Evolutionary conservation across 2,113 vertebrate genomes (phyloP).

Genomic region (Muscicapa adusta): DNA sequence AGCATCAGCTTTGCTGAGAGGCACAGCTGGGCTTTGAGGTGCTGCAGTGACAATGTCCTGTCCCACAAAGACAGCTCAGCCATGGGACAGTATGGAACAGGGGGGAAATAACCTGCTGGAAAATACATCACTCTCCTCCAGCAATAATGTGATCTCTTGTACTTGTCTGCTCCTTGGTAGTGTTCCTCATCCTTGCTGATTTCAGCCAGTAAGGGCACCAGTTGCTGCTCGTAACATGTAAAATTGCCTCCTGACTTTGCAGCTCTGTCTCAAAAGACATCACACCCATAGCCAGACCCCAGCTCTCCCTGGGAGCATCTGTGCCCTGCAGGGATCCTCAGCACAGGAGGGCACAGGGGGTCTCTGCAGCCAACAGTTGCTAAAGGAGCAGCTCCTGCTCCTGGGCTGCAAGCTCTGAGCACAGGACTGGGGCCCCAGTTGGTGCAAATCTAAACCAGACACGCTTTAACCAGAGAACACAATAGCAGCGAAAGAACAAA

Average conservation of each 20-base stretch:
- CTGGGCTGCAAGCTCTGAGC: not conserved
- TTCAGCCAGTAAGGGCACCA: not conserved
- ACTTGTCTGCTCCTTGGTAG: not conserved
- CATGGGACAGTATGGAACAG: not conserved
- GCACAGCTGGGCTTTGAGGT: not conserved
- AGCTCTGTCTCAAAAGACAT: not conserved
- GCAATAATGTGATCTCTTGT: not conserved
- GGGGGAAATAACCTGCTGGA: slow-evolving; percentile 3
- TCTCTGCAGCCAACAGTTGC: not conserved
- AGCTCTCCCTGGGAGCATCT: not conserved
- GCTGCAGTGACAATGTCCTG: not conserved
- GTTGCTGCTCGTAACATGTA: not conserved
- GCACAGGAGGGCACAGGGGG: not conserved
- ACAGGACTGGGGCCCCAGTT: not conserved
- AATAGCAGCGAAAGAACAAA: not conserved
- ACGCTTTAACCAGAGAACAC: not conserved
- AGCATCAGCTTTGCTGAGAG: not conserved
- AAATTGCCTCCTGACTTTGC: not conserved
- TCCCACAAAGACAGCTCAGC: not conserved
- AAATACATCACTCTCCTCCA: not conserved
- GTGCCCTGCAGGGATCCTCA: accelerated
- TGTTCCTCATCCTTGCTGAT: accelerated
- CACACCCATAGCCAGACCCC: not conserved
- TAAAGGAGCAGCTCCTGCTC: not conserved
- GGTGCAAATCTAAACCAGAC: slow-evolving; percentile 22